Percentiles rank a stretch among this genome's conserved stretches.
These are phyloP conservation scores for Lepetodrilus schrolli DNA, from an alignment of 2,888 invertebrate genomes.

Conservation along the genomic window DNA sequence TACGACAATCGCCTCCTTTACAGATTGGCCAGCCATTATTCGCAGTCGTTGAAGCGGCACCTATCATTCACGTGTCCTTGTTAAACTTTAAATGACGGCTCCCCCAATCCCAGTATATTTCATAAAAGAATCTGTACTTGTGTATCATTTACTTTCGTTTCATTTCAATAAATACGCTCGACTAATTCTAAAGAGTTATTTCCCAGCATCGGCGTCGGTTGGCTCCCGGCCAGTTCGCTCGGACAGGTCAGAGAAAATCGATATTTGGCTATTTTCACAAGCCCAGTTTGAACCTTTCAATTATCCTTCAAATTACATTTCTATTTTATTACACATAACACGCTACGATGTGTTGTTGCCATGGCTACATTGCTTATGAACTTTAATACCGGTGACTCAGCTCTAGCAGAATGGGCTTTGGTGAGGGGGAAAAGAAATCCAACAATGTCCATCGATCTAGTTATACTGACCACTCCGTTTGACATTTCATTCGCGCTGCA, in stretches of 20 bases:
- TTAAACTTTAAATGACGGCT: slow-evolving; percentile 32
- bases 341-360: slow-evolving; percentile 45
- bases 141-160: slow-evolving; percentile 30
- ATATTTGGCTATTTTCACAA: slow-evolving; percentile 42
- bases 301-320: slow-evolving; percentile 48
- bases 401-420: slow-evolving; percentile 1
- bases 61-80: neutral
- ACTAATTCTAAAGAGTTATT: slow-evolving; percentile 5
- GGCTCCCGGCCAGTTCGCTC: neutral
- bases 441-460: slow-evolving; percentile 4
- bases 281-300: slow-evolving; percentile 44
- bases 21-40: neutral
- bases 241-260: slow-evolving; percentile 33
- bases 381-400: slow-evolving; percentile 43
- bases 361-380: slow-evolving; percentile 48
- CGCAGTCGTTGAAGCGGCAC: slow-evolving; percentile 9
- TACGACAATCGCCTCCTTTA: neutral
- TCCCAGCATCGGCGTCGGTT: neutral
- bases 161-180: slow-evolving; percentile 22
- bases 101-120: slow-evolving; percentile 1
- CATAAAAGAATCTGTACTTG: neutral
- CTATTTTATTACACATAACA: slow-evolving; percentile 50
- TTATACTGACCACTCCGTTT: neutral
- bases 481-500: slow-evolving; percentile 26
- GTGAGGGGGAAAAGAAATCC: slow-evolving; percentile 8